Evolutionary conservation across 2,113 vertebrate genomes (phyloP).

Genomic region (Rhea americana): DNA sequence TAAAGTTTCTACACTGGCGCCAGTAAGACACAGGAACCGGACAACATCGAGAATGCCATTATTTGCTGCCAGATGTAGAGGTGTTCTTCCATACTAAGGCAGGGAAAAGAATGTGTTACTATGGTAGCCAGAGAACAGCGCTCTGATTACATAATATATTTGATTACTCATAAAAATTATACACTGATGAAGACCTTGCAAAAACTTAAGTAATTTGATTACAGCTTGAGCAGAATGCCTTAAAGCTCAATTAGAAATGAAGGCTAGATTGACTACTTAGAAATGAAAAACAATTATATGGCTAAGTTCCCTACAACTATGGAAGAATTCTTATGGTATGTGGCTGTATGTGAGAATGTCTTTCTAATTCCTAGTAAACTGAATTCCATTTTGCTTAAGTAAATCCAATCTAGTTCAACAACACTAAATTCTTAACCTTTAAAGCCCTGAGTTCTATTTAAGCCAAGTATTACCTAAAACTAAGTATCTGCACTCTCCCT

Average conservation of each 20-base stretch:
- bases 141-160: neutral
- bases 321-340: neutral
- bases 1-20: conserved; percentile 90
- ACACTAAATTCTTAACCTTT: neutral
- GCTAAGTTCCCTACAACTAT: neutral
- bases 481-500: neutral
- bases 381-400: neutral
- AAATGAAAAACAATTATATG: neutral
- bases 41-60: conserved; percentile 93
- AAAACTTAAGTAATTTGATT: neutral
- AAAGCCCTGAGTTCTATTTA: neutral
- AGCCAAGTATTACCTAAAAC: neutral
- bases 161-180: too few relatives aligned
- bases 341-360: neutral
- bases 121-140: neutral
- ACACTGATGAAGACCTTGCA: neutral
- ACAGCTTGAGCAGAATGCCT: neutral
- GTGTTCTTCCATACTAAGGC: conserved; percentile 87
- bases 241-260: neutral
- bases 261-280: neutral
- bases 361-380: neutral
- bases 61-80: conserved; percentile 92
- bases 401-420: neutral
- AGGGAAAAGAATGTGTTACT: neutral
- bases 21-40: conserved; percentile 89